These are phyloP conservation scores for Halocynthia roretzi DNA, from an alignment of 23 tunicate genomes.

Conservation along the genomic window DNA sequence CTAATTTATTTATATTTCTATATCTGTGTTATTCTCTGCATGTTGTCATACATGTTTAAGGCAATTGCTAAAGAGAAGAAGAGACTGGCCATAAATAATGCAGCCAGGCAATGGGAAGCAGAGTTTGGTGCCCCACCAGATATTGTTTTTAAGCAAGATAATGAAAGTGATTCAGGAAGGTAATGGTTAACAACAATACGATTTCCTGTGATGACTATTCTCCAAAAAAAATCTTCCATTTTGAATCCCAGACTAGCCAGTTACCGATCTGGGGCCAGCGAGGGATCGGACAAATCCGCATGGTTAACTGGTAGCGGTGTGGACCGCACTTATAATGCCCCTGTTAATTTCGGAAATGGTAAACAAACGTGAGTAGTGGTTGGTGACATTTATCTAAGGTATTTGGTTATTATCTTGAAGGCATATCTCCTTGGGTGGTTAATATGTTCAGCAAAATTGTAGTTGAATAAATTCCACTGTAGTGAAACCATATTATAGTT, in stretches of 20 bases:
- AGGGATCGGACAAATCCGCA: conserved; percentile 26
- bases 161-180: conserved; percentile 27
- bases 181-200: not conserved
- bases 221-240: not conserved
- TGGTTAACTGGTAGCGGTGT: conserved; percentile 12
- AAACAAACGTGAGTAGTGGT: too few species aligned
- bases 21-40: not conserved
- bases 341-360: too few species aligned
- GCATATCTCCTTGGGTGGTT: too few species aligned
- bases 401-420: too few species aligned
- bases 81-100: conserved; percentile 83
- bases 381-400: too few species aligned
- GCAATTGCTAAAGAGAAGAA: conserved; percentile 88
- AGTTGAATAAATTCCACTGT: too few species aligned
- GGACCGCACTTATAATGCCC: too few species aligned
- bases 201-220: not conserved
- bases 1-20: not conserved
- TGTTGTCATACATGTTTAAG: conserved; percentile 12
- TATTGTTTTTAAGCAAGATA: not conserved
- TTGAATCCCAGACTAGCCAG: not conserved
- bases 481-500: too few species aligned
- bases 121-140: conserved; percentile 28
- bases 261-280: conserved; percentile 9
- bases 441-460: too few species aligned
- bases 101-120: conserved; percentile 86